phyloP scores from a whole-genome alignment of 1,140 invertebrate species.

The Manduca sexta region DNA sequence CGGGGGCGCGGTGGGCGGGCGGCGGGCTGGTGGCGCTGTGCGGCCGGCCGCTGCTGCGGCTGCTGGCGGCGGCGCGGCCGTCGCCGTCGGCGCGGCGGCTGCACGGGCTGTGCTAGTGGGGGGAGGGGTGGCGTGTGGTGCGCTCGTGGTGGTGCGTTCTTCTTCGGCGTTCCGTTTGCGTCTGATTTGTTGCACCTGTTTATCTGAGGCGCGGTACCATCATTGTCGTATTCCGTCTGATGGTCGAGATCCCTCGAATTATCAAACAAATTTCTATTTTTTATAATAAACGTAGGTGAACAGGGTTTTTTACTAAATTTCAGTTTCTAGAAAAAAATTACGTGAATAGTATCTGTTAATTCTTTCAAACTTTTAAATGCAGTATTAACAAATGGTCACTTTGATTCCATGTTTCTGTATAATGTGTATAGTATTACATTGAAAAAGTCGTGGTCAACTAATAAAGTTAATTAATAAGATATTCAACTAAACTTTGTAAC shows the following conservation, averaged over 20 bases:
- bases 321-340: not conserved
- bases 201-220: not conserved
- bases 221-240: conserved; percentile 5
- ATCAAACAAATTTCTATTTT: conserved; percentile 7
- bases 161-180: not conserved
- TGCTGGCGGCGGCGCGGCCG: conserved; percentile 47
- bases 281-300: conserved; percentile 23
- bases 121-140: conserved; percentile 1
- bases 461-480: no score
- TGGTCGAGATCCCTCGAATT: conserved; percentile 6
- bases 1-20: conserved; percentile 42
- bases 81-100: conserved; percentile 41
- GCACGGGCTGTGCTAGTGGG: conserved; percentile 52
- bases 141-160: not conserved
- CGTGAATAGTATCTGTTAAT: no score
- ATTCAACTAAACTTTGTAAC: no score
- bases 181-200: not conserved
- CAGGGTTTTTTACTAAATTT: conserved; percentile 26
- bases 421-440: no score
- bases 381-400: no score
- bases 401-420: no score
- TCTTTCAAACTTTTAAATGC: no score
- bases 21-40: conserved; percentile 52
- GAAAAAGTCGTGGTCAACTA: no score
- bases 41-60: conserved; percentile 47